Evolutionary conservation across 2,888 invertebrate species (phyloP), one percentile per base, ranked within the genome.

Genomic region (Microplitis deprimator): DNA sequence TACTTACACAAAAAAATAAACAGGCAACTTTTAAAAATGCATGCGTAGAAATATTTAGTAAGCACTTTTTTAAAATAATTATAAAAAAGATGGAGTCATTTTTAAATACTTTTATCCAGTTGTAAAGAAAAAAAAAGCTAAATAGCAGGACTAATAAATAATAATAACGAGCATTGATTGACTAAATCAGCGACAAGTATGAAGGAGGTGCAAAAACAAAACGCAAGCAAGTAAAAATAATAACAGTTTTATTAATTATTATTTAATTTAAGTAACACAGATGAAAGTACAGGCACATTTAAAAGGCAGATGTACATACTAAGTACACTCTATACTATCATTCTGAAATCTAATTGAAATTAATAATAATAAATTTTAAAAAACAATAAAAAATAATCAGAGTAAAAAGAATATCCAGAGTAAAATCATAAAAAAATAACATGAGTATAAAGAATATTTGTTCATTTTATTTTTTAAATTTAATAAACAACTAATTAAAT

Each of bases 221-320:
- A 87, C 85, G 80, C 84, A 85, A 87, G 85, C 85, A 78, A 80
- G 80, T 87, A 83, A 86, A 87, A 87, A 87, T 87, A 86, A 87
- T 86, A 88, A 87, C 84, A 85, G 83, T 87, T 88, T 50, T 87
- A 87, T 87, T 88, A 85, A 87, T 84, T 82, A 68, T 73, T 41
- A 20, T 60, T 70, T 68, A 13, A 38, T 72, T 84, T 78, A 80
- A 85, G 82, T 85, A 87, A 88, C 86, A 88, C 83, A 85, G 81
- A 86, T 81, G 50, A 76, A 83, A 74, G 70, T 87, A 87, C 87
- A 87, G 85, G 84, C 85, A 86, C 85, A 84, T 84, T 85, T 79
- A 82, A 62, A 62, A 77, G 81, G 81, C 78, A 75, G 77, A 70
- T 75, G 69, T 74, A 74, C 77, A 72, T 78, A 68, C 16, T 61